Percentiles rank a stretch among this genome's conserved stretches.
Evolutionary conservation across 2,888 invertebrate genomes (phyloP).

Genomic region (Xanthorhoe spadicearia): DNA sequence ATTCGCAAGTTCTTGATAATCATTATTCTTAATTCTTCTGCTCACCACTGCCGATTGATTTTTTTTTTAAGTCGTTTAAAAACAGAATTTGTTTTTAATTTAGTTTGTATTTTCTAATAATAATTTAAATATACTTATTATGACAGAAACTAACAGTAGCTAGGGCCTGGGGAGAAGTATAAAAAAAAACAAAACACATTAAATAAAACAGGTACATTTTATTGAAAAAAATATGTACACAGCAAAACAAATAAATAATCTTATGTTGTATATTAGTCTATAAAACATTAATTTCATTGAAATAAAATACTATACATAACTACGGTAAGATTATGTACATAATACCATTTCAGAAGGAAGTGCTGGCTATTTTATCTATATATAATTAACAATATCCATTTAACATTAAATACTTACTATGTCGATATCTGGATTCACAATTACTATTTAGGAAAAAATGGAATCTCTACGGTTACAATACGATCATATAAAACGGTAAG

Average conservation of each 20-base stretch:
- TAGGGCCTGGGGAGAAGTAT: neutral
- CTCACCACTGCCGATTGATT: too few relatives aligned
- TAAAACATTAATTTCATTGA: conserved; percentile 85
- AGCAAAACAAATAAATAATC: conserved; percentile 86
- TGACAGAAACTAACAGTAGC: neutral
- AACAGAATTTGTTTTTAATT: too few relatives aligned
- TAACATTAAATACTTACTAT: conserved; percentile 81
- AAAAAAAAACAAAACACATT: conserved; percentile 49
- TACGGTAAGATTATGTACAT: conserved; percentile 83
- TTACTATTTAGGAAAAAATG: conserved; percentile 72
- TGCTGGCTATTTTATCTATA: conserved; percentile 66
- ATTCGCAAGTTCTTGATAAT: too few relatives aligned
- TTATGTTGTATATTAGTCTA: conserved; percentile 85
- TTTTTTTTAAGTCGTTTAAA: too few relatives aligned
- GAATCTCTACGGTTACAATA: conserved; percentile 76
- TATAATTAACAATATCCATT: conserved; percentile 80
- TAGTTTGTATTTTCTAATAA: neutral
- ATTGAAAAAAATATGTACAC: conserved; percentile 85
- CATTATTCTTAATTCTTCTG: too few relatives aligned
- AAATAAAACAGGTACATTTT: conserved; percentile 85
- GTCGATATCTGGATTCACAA: conserved; percentile 77
- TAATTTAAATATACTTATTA: neutral
- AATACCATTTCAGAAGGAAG: conserved; percentile 79
- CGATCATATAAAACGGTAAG: conserved; percentile 79
- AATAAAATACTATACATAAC: conserved; percentile 85